A percentile compares a stretch with the other conserved stretches of the same genome.
phyloP scores from a whole-genome alignment of 53 echinoderm and acorn worm species.

The Pentamera pediparva region DNA sequence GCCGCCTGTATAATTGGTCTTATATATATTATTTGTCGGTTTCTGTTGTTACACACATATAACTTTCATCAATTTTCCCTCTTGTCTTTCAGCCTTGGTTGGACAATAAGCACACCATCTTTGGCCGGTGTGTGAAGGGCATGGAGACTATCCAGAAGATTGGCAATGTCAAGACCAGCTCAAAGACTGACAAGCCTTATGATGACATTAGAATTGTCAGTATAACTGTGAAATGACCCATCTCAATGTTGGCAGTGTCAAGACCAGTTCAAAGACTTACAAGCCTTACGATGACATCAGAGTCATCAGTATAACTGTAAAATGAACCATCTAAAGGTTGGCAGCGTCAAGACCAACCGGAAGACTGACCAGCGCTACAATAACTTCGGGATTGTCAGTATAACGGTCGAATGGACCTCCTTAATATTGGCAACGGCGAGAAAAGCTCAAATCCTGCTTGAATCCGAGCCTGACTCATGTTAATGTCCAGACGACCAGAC shows the following conservation, averaged over 20 bases:
- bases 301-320: constrained; percentile 82
- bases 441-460: constrained; percentile 63
- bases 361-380: constrained; percentile 91
- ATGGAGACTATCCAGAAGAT: constrained; percentile 94
- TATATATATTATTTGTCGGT: too few species aligned
- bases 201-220: constrained; percentile 94
- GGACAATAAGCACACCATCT: constrained; percentile 96
- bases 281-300: constrained; percentile 91
- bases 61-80: neutral
- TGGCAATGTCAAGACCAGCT: constrained; percentile 73
- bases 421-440: constrained; percentile 72
- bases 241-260: constrained; percentile 71
- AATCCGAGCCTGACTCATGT: too few species aligned
- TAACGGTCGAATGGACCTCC: constrained; percentile 68
- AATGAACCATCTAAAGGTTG: constrained; percentile 89
- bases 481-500: too few species aligned
- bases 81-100: constrained; percentile 69
- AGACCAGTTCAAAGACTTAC: constrained; percentile 69
- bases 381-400: constrained; percentile 86
- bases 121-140: constrained; percentile 77
- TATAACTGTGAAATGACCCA: constrained; percentile 71
- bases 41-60: too few species aligned
- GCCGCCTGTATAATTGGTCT: too few species aligned
- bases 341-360: constrained; percentile 74
- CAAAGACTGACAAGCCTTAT: constrained; percentile 89